A percentile compares a stretch with the other conserved stretches of the same genome.
phyloP scores from a whole-genome alignment of 1,140 invertebrate genomes.

The Microplitis mediator region DNA sequence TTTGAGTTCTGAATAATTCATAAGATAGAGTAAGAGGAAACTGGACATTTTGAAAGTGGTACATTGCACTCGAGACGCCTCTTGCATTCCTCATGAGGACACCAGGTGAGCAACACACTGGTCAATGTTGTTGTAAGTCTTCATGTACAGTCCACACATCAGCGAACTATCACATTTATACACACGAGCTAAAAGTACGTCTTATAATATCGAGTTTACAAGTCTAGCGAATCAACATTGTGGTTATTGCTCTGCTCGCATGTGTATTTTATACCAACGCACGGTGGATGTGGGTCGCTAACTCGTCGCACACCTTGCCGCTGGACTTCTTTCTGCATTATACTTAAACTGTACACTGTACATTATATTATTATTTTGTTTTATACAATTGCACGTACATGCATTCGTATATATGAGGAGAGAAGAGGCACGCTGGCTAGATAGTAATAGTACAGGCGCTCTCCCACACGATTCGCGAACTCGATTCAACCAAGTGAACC shows the following conservation, averaged over 20 bases:
- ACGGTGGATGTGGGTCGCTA: conserved; percentile 54
- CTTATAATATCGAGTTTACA: not conserved
- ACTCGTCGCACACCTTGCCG: conserved; percentile 35
- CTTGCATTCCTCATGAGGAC: conserved; percentile 14
- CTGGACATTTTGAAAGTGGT: conserved; percentile 11
- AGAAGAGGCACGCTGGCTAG: no score
- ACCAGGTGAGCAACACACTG: conserved; percentile 9
- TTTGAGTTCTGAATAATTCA: no score
- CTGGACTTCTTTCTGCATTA: not conserved
- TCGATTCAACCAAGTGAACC: no score
- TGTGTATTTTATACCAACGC: conserved; percentile 36
- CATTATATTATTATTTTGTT: not conserved
- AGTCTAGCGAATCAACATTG: conserved; percentile 14
- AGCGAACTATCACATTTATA: not conserved
- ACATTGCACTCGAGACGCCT: conserved; percentile 19
- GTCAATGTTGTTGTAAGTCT: not conserved
- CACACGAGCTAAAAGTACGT: not conserved
- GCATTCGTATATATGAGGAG: no score
- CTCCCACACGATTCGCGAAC: no score
- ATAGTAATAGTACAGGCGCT: no score
- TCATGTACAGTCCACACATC: no score
- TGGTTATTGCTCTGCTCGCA: conserved; percentile 20
- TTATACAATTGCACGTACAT: no score
- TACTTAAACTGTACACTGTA: no score
- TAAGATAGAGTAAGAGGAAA: not conserved